Percentiles rank a stretch among this genome's conserved stretches.
These are phyloP conservation scores for Heterochromis multidens DNA, from an alignment of 2,113 vertebrate species.

Conservation along the genomic window DNA sequence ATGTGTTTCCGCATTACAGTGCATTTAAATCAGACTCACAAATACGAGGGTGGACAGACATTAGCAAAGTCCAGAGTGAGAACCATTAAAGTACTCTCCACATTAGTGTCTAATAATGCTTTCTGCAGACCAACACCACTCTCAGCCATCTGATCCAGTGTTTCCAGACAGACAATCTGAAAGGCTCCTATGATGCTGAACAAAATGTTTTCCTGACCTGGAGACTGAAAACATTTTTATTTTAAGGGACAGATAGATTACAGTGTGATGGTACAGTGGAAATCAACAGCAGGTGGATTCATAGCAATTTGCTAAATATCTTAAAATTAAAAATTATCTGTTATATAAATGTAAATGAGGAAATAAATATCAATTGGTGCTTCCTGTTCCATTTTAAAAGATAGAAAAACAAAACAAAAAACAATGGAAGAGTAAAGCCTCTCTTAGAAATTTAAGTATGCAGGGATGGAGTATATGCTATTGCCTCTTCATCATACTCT, in stretches of 20 bases:
- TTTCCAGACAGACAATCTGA: slow-evolving; percentile 1
- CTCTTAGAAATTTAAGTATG: background rate
- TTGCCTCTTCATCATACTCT: background rate
- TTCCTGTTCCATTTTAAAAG: background rate
- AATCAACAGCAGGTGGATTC: background rate
- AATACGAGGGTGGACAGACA: background rate
- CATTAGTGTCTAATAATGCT: slow-evolving; percentile 34
- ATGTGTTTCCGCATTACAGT: slow-evolving; percentile 5
- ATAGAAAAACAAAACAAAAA: background rate
- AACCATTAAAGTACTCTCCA: slow-evolving; percentile 38
- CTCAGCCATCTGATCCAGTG: slow-evolving; percentile 16
- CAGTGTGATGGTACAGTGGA: background rate
- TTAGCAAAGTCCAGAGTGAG: background rate
- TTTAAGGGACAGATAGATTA: background rate
- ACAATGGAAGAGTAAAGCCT: background rate
- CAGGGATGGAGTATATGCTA: background rate
- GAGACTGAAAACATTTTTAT: background rate
- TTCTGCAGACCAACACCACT: slow-evolving; percentile 5
- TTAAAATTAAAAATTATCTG: background rate
- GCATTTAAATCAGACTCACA: background rate
- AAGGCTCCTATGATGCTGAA: background rate
- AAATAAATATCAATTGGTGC: background rate
- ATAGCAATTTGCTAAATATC: background rate
- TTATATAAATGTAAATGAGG: background rate
- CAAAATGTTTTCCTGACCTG: background rate